phyloP scores from a whole-genome alignment of 2,888 invertebrate species.

The Drosophila kokeensis region DNA sequence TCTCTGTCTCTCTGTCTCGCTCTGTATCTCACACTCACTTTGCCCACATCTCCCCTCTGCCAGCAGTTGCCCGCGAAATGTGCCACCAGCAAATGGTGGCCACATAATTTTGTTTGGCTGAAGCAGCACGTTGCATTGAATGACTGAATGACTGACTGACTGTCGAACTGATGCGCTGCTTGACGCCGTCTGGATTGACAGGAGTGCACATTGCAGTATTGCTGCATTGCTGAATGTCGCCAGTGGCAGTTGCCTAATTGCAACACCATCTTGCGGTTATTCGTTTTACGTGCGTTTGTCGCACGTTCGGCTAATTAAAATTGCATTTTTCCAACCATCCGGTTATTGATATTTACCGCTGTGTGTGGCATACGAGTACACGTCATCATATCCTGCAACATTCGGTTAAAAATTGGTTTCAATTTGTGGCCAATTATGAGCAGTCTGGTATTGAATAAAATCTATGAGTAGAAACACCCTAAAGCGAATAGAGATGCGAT shows the following conservation, averaged over 20 bases:
- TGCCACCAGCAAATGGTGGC: constrained; percentile 58
- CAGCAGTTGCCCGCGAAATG: constrained; percentile 46
- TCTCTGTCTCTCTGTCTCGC: background rate
- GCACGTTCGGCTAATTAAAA: constrained; percentile 77
- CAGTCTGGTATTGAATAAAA: background rate
- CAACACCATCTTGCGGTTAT: constrained; percentile 77
- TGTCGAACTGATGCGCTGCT: constrained; percentile 7
- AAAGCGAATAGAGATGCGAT: background rate
- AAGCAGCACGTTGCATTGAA: constrained; percentile 53
- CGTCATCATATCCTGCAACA: constrained; percentile 11
- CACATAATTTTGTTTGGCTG: constrained; percentile 76
- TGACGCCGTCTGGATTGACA: constrained; percentile 12
- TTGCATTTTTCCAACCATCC: constrained; percentile 65
- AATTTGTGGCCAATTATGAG: constrained; percentile 27
- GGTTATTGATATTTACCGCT: constrained; percentile 55
- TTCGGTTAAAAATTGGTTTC: background rate
- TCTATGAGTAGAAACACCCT: background rate
- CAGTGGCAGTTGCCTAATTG: constrained; percentile 64
- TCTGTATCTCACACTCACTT: background rate
- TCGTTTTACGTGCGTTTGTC: constrained; percentile 72
- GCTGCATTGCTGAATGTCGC: constrained; percentile 7
- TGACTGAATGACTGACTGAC: constrained; percentile 36
- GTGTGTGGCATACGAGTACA: constrained; percentile 35
- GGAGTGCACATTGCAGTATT: background rate
- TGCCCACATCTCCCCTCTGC: background rate